Evolutionary conservation across 1,140 invertebrate genomes (phyloP), one percentile per base, ranked within the genome.

Genomic region (Procambarus virginalis): DNA sequence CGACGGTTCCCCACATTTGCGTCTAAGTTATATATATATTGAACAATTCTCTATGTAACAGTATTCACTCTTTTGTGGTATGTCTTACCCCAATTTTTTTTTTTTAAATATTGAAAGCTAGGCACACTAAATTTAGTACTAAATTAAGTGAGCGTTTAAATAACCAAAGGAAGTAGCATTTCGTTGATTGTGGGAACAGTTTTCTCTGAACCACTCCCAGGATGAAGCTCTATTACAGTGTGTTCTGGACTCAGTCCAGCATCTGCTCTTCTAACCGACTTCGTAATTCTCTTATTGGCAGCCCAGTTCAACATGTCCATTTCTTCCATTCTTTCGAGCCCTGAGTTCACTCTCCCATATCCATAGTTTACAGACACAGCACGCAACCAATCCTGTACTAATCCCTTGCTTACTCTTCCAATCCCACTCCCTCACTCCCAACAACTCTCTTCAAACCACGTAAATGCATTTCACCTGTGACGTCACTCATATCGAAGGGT

Each of bases 391-490:
- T 55, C 51, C 51, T 55, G 12, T 55, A 9, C 51, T 12, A 12
- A n/a, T 3, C 12, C 79, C 79, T 60, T 55, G 20, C 60, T 60
- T 17, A 20, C 55, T 45, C 34, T 34, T 81, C 55, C 79, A 20
- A 17, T 45, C 79, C 51, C 4, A 3, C 55, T 60, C 55, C n/a
- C 60, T 5, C 79, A 34, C n/a, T 20, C 49, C 51, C 51, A 79
- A 55, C 55, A 20, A 58, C 46, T 20, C 8, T 55, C 80, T 9
- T 34, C 68, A 22, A 14, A 34, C 68, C n/a, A 14, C 17, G 68
- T 73, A 73, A 73, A 73, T 73, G 68, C n/a, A 73, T 73, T 73
- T 73, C 68, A 68, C 48, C 60, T 34, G 46, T 68, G 80, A 68
- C 80, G 68, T 82, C 80, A 68, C n/a, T 82, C 58, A 64, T 22